Evolutionary conservation across 2,113 vertebrate species (phyloP).

Genomic region (Butorides virescens): DNA sequence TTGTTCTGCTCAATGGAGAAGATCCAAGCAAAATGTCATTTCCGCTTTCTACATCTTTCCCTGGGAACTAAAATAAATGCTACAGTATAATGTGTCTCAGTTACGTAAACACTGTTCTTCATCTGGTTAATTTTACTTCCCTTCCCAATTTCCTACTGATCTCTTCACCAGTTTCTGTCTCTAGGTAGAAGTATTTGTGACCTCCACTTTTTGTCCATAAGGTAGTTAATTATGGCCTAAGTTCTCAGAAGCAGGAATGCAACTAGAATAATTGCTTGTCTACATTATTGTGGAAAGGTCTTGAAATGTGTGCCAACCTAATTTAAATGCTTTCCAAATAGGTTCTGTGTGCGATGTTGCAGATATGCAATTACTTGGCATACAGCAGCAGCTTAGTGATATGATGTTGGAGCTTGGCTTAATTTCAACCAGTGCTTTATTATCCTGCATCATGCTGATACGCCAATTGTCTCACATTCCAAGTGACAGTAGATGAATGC

Average conservation of each 20-base stretch:
- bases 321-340: conserved; percentile 6
- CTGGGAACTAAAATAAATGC: neutral
- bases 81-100: neutral
- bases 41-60: neutral
- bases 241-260: neutral
- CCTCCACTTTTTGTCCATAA: neutral
- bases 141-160: neutral
- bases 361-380: neutral
- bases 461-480: conserved; percentile 13
- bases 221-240: neutral
- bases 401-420: neutral
- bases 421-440: neutral
- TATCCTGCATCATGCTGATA: neutral
- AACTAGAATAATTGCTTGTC: neutral
- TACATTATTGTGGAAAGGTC: neutral
- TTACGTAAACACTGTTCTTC: neutral
- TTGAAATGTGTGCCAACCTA: neutral
- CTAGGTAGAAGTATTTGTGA: neutral
- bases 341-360: neutral
- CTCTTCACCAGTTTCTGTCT: neutral
- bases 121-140: neutral
- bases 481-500: neutral
- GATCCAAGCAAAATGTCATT: neutral
- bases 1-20: neutral
- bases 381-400: neutral